These are phyloP conservation scores for Chaunax sp. DNA, from an alignment of 2,797 vertebrate genomes.

Conservation along the genomic window DNA sequence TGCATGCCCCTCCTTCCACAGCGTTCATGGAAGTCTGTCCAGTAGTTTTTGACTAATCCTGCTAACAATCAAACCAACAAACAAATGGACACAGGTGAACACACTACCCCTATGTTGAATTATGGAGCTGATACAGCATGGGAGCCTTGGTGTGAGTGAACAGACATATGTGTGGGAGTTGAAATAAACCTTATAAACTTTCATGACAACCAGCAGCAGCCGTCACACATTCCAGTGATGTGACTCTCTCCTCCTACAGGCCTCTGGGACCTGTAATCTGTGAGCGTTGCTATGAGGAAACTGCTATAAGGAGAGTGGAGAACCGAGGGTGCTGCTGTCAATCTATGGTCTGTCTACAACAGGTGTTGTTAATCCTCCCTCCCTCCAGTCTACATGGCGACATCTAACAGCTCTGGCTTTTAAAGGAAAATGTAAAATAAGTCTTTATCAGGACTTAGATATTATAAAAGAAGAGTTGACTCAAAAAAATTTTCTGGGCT, in stretches of 20 bases:
- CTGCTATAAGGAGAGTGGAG: conserved; percentile 16
- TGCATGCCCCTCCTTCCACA: too few species aligned
- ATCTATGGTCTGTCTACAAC: conserved; percentile 37
- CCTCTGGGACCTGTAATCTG: conserved; percentile 28
- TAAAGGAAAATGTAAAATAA: background rate
- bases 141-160: conserved; percentile 19
- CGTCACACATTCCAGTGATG: conserved; percentile 57
- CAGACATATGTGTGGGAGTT: conserved; percentile 59
- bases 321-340: conserved; percentile 40
- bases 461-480: too few species aligned
- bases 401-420: background rate
- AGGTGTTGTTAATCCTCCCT: conserved; percentile 64
- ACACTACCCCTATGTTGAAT: too few species aligned
- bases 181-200: conserved; percentile 72
- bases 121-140: conserved; percentile 1
- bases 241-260: conserved; percentile 28
- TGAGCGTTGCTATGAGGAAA: conserved; percentile 25
- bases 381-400: conserved; percentile 16
- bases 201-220: conserved; percentile 60
- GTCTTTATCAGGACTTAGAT: too few species aligned
- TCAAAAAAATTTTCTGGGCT: too few species aligned
- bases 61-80: too few species aligned
- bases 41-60: too few species aligned
- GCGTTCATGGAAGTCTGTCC: too few species aligned
- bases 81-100: background rate